Evolutionary conservation across 2,888 invertebrate species (phyloP).

Genomic region (Leptura quadrifasciata): DNA sequence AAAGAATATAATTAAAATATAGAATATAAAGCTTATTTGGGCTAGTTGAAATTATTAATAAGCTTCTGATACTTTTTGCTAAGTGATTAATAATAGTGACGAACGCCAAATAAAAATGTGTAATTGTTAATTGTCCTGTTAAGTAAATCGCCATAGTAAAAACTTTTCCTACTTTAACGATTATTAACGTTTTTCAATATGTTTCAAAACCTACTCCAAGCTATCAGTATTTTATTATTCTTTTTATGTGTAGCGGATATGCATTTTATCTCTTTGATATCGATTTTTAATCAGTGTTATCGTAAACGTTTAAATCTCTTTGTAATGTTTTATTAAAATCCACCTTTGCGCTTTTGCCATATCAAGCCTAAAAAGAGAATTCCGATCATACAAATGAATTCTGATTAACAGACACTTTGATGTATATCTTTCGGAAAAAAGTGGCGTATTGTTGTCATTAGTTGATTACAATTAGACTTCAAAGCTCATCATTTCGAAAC

Average conservation of each 20-base stretch:
- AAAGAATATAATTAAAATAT: not conserved
- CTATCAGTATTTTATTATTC: slow-evolving; percentile 13
- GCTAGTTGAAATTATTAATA: too few species aligned
- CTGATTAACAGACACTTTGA: too few species aligned
- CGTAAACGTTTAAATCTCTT: not conserved
- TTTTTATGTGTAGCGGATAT: not conserved
- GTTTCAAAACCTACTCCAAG: not conserved
- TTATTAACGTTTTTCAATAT: not conserved
- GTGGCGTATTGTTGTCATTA: too few species aligned
- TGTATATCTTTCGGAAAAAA: too few species aligned
- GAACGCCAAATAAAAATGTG: not conserved
- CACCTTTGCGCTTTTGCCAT: not conserved
- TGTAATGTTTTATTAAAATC: slow-evolving; percentile 23
- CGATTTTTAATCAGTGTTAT: not conserved
- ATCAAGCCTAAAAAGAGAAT: not conserved
- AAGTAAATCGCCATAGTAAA: not conserved
- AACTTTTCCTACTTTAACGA: not conserved
- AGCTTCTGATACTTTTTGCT: too few species aligned
- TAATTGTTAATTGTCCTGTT: not conserved
- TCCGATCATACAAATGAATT: too few species aligned
- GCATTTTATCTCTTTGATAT: slow-evolving; percentile 17
- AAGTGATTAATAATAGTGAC: too few species aligned
- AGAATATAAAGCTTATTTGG: too few species aligned
- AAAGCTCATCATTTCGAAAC: too few species aligned
- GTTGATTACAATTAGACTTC: too few species aligned